A percentile compares a stretch with the other conserved stretches of the same genome.
Conservation (phyloP, 2,888 invertebrate genomes). For the Schrankia costaestrigalis region DNA sequence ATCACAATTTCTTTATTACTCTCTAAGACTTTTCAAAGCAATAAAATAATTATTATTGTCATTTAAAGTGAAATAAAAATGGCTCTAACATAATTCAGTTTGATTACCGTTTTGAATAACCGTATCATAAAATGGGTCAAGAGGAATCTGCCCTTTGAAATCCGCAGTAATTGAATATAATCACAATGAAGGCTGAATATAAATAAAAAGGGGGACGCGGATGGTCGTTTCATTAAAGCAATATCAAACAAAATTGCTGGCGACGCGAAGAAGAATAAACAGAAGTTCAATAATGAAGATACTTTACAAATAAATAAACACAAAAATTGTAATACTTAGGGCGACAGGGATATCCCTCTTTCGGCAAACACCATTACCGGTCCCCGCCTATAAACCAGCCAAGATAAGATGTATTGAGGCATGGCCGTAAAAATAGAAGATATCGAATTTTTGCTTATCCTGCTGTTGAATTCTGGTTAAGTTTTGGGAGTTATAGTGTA, state of each 20-base stretch:
- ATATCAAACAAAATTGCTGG: conserved; percentile 38
- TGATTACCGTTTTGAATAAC: conserved; percentile 26
- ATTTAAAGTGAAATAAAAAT: conserved; percentile 11
- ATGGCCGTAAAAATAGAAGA: conserved; percentile 50
- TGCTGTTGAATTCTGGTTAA: conserved; percentile 18
- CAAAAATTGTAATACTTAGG: conserved; percentile 34
- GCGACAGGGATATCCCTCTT: conserved; percentile 35
- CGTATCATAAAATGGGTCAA: conserved; percentile 24
- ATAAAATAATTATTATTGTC: conserved; percentile 14
- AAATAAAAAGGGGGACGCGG: conserved; percentile 24
- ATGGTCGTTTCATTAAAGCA: conserved; percentile 24
- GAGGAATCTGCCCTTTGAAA: conserved; percentile 24
- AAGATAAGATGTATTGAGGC: conserved; percentile 62
- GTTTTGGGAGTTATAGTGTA: too few species aligned
- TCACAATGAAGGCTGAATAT: conserved; percentile 20
- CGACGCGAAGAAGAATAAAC: conserved; percentile 28
- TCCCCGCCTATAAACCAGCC: conserved; percentile 52
- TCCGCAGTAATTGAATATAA: conserved; percentile 33
- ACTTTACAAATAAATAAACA: conserved; percentile 52
- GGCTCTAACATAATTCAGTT: conserved; percentile 16
- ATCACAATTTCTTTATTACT: conserved; percentile 4
- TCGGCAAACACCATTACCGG: conserved; percentile 61
- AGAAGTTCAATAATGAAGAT: conserved; percentile 40
- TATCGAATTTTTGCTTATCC: conserved; percentile 51
- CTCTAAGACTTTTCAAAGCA: conserved; percentile 2